Conservation (phyloP, 2,888 invertebrate species). For the Polyommatus iphigenia region DNA sequence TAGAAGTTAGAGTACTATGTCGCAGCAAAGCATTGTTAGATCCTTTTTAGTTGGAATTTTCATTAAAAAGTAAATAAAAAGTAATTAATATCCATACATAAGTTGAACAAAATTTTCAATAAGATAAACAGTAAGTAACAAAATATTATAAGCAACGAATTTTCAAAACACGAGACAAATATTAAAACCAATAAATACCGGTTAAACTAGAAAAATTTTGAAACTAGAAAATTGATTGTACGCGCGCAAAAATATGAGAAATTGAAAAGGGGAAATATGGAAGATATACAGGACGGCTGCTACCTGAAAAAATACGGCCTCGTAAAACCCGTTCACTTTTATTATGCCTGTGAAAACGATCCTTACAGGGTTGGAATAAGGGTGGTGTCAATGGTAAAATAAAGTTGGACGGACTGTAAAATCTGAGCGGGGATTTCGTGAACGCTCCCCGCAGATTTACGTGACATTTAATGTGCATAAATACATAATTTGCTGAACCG, state of each 20-base stretch:
- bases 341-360: background rate
- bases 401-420: slow-evolving; percentile 40
- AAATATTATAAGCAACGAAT: no score
- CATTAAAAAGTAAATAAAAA: no score
- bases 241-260: slow-evolving; percentile 46
- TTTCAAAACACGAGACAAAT: no score
- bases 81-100: no score
- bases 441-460: slow-evolving; percentile 49
- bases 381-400: background rate
- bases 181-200: no score
- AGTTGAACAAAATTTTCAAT: no score
- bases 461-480: slow-evolving; percentile 31
- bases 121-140: no score
- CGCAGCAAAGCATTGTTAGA: background rate
- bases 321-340: slow-evolving; percentile 45
- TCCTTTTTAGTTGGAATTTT: background rate
- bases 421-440: slow-evolving; percentile 54
- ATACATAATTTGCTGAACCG: slow-evolving; percentile 28
- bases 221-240: slow-evolving; percentile 35
- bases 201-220: no score
- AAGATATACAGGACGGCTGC: slow-evolving; percentile 52
- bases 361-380: background rate
- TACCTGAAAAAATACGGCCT: slow-evolving; percentile 57
- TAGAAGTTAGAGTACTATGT: no score
- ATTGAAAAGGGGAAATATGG: slow-evolving; percentile 59